Conservation (phyloP, 1,140 invertebrate species). For the Antheraea mylitta region DNA sequence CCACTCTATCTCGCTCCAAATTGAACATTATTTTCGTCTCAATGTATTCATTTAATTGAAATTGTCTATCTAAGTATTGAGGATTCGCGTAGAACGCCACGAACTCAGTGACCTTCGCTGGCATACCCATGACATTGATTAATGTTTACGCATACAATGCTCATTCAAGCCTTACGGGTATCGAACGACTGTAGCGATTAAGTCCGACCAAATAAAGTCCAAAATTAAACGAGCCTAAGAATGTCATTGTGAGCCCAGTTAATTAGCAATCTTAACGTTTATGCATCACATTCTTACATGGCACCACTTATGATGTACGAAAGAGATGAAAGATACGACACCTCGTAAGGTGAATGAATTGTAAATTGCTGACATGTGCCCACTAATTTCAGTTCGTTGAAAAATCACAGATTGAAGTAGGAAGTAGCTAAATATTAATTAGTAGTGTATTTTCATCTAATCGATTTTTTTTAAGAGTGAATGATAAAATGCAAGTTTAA, state of each 20-base stretch:
- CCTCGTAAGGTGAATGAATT: constrained; percentile 57
- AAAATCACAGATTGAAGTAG: constrained; percentile 6
- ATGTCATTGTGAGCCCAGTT: constrained; percentile 51
- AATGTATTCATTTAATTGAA: constrained; percentile 23
- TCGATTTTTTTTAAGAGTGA: neutral
- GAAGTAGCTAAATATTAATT: constrained; percentile 1
- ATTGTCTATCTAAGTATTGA: constrained; percentile 21
- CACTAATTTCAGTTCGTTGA: constrained; percentile 19
- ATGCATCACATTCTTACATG: constrained; percentile 50
- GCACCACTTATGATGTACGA: constrained; percentile 29
- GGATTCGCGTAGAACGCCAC: constrained; percentile 38
- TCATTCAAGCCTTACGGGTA: constrained; percentile 39
- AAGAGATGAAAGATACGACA: constrained; percentile 35
- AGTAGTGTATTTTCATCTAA: neutral
- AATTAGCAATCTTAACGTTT: constrained; percentile 63
- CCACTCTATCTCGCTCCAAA: constrained; percentile 17
- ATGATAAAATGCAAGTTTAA: neutral
- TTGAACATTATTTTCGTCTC: constrained; percentile 15
- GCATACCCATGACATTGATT: constrained; percentile 67
- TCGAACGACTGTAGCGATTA: constrained; percentile 36
- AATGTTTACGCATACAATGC: constrained; percentile 71
- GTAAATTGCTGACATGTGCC: constrained; percentile 28
- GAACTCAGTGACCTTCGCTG: constrained; percentile 58
- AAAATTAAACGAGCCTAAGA: constrained; percentile 30
- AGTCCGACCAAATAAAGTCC: constrained; percentile 33